Conservation (phyloP, 1,140 invertebrate species). For the Trichonephila clavata region DNA sequence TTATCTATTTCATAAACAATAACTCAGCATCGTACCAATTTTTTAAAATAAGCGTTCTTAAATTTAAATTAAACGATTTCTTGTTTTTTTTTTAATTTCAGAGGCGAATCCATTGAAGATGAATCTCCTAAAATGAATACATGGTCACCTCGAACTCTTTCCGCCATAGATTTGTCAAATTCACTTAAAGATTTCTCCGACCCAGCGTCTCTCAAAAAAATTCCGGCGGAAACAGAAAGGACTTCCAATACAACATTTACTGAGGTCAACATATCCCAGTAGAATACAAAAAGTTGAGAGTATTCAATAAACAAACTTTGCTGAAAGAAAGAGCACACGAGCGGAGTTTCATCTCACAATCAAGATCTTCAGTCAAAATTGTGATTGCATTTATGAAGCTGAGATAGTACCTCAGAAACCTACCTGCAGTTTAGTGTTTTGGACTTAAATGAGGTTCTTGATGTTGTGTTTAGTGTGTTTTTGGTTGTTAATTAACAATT, state of each 20-base stretch:
- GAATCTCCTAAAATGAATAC: not conserved
- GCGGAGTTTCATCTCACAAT: not conserved
- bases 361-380: not conserved
- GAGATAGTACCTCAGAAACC: too few species aligned
- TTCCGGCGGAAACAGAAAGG: not conserved
- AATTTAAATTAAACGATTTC: too few species aligned
- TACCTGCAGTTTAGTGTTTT: too few species aligned
- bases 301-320: not conserved
- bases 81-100: not conserved
- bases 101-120: not conserved
- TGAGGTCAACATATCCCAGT: not conserved
- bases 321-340: not conserved
- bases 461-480: too few species aligned
- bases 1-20: too few species aligned
- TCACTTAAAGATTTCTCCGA: not conserved
- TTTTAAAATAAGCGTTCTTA: too few species aligned
- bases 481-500: too few species aligned
- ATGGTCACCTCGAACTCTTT: slow-evolving; percentile 24
- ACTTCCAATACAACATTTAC: not conserved
- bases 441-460: too few species aligned
- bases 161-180: not conserved
- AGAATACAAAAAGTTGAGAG: too few species aligned
- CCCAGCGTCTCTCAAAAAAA: not conserved
- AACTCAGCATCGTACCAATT: too few species aligned
- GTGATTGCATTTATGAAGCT: too few species aligned